These are phyloP conservation scores for Xestia xanthographa DNA, from an alignment of 2,888 invertebrate genomes.

Conservation along the genomic window DNA sequence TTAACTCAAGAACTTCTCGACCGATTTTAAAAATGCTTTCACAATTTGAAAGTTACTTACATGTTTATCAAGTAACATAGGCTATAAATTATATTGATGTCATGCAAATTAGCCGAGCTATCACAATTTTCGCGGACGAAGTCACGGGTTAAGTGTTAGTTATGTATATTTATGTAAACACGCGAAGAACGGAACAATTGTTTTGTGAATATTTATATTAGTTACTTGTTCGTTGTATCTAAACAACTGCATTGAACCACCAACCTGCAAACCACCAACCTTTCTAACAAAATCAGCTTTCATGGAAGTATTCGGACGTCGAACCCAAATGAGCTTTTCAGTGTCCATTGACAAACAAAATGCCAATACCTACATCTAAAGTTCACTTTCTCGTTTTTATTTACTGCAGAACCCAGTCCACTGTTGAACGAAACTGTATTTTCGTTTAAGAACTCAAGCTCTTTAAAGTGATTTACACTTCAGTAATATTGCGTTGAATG, in stretches of 20 bases:
- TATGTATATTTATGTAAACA: too few species aligned
- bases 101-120: too few species aligned
- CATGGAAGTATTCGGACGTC: not conserved
- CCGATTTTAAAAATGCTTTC: too few species aligned
- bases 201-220: too few species aligned
- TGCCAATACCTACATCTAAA: not conserved
- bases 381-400: not conserved
- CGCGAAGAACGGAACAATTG: too few species aligned
- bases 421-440: not conserved
- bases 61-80: too few species aligned
- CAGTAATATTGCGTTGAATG: slow-evolving; percentile 45
- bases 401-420: not conserved
- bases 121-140: too few species aligned
- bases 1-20: too few species aligned
- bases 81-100: too few species aligned
- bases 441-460: slow-evolving; percentile 17
- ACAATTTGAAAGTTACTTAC: too few species aligned
- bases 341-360: not conserved
- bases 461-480: slow-evolving; percentile 52
- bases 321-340: not conserved
- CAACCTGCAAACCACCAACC: not conserved
- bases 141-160: too few species aligned
- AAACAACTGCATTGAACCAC: not conserved
- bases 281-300: not conserved
- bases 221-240: too few species aligned